phyloP scores from a whole-genome alignment of 2,113 vertebrate genomes.

The Pheucticus melanocephalus region DNA sequence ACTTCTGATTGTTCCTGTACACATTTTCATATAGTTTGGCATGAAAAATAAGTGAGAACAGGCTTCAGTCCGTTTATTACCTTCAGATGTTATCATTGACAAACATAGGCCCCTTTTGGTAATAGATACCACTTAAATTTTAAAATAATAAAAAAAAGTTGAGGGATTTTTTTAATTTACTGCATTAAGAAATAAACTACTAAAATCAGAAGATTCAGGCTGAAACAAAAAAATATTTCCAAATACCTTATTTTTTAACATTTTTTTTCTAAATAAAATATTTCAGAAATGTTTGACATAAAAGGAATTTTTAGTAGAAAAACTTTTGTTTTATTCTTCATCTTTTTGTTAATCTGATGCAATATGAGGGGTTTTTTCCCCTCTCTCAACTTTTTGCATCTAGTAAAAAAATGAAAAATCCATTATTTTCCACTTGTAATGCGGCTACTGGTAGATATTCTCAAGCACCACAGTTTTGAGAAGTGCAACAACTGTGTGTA shows the following conservation, averaged over 20 bases:
- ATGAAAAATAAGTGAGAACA: neutral
- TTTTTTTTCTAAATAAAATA: neutral
- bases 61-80: neutral
- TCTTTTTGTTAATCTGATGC: neutral
- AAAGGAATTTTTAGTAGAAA: neutral
- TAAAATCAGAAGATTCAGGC: neutral
- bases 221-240: neutral
- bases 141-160: neutral
- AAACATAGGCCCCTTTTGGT: neutral
- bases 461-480: neutral
- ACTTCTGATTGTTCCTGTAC: neutral
- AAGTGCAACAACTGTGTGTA: accelerated
- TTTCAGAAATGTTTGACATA: neutral
- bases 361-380: neutral
- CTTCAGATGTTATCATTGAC: neutral
- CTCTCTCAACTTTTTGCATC: neutral
- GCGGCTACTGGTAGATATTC: neutral
- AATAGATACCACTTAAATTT: neutral
- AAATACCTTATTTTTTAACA: neutral
- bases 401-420: neutral
- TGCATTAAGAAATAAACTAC: neutral
- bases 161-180: accelerated
- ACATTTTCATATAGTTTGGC: neutral
- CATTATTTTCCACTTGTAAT: neutral
- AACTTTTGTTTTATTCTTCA: neutral